These are phyloP conservation scores for Euglossa dilemma DNA, from an alignment of 1,140 invertebrate genomes.

Conservation along the genomic window DNA sequence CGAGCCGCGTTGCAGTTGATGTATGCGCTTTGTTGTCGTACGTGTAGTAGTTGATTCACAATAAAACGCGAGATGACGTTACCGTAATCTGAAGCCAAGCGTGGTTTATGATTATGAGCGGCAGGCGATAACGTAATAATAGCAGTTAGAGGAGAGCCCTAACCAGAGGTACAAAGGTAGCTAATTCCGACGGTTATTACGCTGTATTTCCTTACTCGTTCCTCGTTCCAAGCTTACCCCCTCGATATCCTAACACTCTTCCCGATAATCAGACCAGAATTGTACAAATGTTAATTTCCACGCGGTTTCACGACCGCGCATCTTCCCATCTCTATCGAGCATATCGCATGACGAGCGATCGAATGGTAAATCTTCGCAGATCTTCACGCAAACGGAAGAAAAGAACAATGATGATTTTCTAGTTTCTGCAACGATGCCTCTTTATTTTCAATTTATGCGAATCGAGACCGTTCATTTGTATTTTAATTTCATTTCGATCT, in stretches of 20 bases:
- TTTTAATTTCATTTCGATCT: constrained; percentile 23
- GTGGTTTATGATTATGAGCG: constrained; percentile 40
- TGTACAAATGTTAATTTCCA: constrained; percentile 63
- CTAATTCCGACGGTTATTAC: constrained; percentile 3
- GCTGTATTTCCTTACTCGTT: neutral
- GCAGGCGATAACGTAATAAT: constrained; percentile 57
- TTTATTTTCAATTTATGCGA: constrained; percentile 35
- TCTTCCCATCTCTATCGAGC: neutral
- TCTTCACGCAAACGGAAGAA: neutral
- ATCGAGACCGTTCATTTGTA: neutral
- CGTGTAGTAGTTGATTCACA: constrained; percentile 49
- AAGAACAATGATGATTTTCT: neutral
- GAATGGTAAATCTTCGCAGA: neutral
- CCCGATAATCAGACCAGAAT: constrained; percentile 42
- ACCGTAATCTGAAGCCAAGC: constrained; percentile 44
- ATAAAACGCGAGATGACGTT: constrained; percentile 56
- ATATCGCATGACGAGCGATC: neutral
- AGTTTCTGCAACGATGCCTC: neutral
- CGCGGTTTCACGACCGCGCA: neutral
- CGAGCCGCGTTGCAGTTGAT: neutral
- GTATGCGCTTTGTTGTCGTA: neutral
- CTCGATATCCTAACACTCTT: neutral
- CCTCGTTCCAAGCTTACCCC: neutral
- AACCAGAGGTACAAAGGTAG: constrained; percentile 6
- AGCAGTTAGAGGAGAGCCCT: neutral